phyloP scores from a whole-genome alignment of 2,888 invertebrate species.

The Lasius fuliginosus region DNA sequence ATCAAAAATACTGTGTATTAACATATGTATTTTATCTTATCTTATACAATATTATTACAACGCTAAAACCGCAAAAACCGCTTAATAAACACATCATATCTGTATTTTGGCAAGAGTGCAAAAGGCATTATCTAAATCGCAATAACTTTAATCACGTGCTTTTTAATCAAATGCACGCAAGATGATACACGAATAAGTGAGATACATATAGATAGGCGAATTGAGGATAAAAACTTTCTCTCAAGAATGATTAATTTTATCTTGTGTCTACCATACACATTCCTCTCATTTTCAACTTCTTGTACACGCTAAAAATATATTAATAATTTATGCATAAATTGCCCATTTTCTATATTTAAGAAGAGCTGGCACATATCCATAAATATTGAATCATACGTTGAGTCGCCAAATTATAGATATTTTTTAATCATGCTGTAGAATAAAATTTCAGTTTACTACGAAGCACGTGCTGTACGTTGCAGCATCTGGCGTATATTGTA shows the following conservation, averaged over 20 bases:
- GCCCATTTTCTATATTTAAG: slow-evolving; percentile 17
- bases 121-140: slow-evolving; percentile 30
- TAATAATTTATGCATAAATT: slow-evolving; percentile 29
- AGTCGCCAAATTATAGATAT: slow-evolving; percentile 27
- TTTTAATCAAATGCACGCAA: background rate
- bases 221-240: background rate
- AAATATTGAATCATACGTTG: slow-evolving; percentile 27
- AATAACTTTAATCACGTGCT: background rate
- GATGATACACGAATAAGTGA: background rate
- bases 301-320: background rate
- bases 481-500: slow-evolving; percentile 34
- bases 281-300: background rate
- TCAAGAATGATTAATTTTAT: background rate
- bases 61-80: background rate
- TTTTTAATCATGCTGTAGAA: background rate
- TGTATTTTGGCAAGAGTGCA: slow-evolving; percentile 73
- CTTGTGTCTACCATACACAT: background rate
- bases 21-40: background rate
- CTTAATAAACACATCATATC: slow-evolving; percentile 44
- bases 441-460: slow-evolving; percentile 24
- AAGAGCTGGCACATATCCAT: slow-evolving; percentile 20
- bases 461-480: slow-evolving; percentile 2
- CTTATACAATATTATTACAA: background rate
- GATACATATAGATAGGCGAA: background rate
- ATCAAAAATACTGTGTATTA: background rate